Evolutionary conservation across 2,797 vertebrate genomes (phyloP).

Genomic region (Lindbergichthys nudifrons): DNA sequence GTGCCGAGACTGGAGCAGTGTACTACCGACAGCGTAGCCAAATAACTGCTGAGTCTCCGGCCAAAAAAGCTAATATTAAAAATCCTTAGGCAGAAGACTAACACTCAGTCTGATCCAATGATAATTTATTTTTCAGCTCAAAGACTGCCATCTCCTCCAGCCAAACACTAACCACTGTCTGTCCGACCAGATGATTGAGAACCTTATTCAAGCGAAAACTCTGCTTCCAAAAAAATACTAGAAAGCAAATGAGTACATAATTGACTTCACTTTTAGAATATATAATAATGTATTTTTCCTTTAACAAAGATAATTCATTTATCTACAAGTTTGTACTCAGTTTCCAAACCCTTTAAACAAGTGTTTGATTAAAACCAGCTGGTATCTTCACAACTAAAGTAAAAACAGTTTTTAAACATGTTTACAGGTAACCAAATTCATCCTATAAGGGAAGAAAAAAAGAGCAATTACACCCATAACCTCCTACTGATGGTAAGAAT

Average conservation of each 20-base stretch:
- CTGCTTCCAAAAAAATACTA: constrained; percentile 52
- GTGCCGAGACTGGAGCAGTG: constrained; percentile 82
- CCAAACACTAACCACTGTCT: constrained; percentile 69
- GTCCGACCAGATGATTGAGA: constrained; percentile 57
- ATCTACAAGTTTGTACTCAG: constrained; percentile 28
- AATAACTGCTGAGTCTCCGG: constrained; percentile 61
- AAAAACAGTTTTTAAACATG: constrained; percentile 5
- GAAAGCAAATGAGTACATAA: constrained; percentile 48
- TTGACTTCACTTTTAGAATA: constrained; percentile 51
- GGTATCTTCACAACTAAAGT: constrained; percentile 11
- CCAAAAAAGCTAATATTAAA: constrained; percentile 80
- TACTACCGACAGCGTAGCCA: constrained; percentile 72
- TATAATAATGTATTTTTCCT: constrained; percentile 38
- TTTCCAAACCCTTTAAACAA: constrained; percentile 40
- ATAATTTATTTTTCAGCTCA: constrained; percentile 71
- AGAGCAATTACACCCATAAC: constrained; percentile 20
- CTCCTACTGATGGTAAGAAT: constrained; percentile 40
- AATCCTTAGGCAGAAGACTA: constrained; percentile 78
- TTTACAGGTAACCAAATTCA: constrained; percentile 23
- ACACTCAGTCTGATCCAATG: constrained; percentile 73
- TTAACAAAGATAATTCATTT: constrained; percentile 35
- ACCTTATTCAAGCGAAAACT: constrained; percentile 29
- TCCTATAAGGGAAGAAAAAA: constrained; percentile 43
- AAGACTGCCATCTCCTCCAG: constrained; percentile 56
- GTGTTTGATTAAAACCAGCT: constrained; percentile 48